These are phyloP conservation scores for Morone chrysops DNA, from an alignment of 2,113 vertebrate genomes.

Conservation along the genomic window DNA sequence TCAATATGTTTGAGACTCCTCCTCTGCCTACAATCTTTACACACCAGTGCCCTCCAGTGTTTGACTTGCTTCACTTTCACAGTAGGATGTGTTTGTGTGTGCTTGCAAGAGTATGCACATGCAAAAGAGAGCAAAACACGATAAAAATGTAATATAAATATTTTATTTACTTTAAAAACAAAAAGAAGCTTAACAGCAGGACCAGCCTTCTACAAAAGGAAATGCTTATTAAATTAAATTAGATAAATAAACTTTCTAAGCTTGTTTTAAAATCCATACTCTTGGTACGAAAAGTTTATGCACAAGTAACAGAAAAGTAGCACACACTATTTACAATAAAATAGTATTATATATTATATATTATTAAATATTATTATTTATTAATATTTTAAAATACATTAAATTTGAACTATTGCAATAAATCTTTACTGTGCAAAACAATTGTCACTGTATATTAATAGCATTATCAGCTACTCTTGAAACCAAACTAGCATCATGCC, in stretches of 20 bases:
- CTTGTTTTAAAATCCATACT: background rate
- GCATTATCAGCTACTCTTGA: too few relatives aligned
- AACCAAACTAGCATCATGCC: background rate
- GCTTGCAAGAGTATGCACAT: background rate
- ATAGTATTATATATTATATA: background rate
- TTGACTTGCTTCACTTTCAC: background rate
- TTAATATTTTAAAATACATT: background rate
- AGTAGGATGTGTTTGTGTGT: background rate
- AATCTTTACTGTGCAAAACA: background rate
- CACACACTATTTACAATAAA: background rate
- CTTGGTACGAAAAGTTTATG: background rate
- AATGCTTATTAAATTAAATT: slow-evolving; percentile 21
- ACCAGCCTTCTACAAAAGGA: slow-evolving; percentile 38
- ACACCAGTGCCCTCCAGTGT: slow-evolving; percentile 56
- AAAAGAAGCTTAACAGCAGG: slow-evolving; percentile 27
- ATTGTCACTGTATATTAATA: too few relatives aligned
- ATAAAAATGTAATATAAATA: background rate
- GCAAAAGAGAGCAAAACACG: background rate
- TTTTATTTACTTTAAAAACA: slow-evolving; percentile 22
- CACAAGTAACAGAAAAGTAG: background rate
- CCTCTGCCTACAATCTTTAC: background rate
- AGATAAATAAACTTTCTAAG: slow-evolving; percentile 47
- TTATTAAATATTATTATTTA: too few relatives aligned
- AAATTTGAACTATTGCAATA: background rate
- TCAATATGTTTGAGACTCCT: background rate